Evolutionary conservation across 2,888 invertebrate species (phyloP).

Genomic region (Diarsia dahlii): DNA sequence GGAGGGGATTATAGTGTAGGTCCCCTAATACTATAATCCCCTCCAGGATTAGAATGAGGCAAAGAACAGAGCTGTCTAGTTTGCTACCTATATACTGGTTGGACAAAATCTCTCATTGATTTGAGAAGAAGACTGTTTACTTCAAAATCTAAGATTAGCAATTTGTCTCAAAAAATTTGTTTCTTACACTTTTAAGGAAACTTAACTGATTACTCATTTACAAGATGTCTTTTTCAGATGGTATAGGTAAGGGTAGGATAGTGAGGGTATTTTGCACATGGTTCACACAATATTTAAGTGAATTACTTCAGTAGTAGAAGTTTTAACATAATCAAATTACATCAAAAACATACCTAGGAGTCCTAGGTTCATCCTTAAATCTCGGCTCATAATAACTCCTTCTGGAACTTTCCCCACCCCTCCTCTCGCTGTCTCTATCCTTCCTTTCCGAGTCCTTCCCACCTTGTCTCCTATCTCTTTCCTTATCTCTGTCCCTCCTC

Average conservation of each 20-base stretch:
- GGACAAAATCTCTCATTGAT: too few species aligned
- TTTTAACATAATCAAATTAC: background rate
- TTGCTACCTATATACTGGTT: too few species aligned
- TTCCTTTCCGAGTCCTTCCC: constrained; percentile 74
- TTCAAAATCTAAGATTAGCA: background rate
- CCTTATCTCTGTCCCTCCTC: constrained; percentile 69
- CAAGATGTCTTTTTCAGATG: background rate
- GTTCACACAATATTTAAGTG: background rate
- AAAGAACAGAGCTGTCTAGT: too few species aligned
- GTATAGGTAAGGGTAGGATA: background rate
- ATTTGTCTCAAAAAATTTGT: background rate
- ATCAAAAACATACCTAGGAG: constrained; percentile 91
- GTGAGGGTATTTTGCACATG: background rate
- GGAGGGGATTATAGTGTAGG: too few species aligned
- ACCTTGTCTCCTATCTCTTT: constrained; percentile 73
- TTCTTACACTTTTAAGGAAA: too few species aligned
- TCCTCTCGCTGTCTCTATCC: constrained; percentile 77
- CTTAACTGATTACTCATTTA: background rate
- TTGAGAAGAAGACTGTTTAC: background rate
- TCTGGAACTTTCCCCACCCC: constrained; percentile 84
- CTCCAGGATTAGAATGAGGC: background rate
- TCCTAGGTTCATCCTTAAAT: constrained; percentile 96
- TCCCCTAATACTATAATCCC: too few species aligned
- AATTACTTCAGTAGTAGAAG: too few species aligned
- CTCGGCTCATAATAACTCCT: constrained; percentile 91